phyloP scores from a whole-genome alignment of 2,888 invertebrate genomes.

The Tenodera sinensis region DNA sequence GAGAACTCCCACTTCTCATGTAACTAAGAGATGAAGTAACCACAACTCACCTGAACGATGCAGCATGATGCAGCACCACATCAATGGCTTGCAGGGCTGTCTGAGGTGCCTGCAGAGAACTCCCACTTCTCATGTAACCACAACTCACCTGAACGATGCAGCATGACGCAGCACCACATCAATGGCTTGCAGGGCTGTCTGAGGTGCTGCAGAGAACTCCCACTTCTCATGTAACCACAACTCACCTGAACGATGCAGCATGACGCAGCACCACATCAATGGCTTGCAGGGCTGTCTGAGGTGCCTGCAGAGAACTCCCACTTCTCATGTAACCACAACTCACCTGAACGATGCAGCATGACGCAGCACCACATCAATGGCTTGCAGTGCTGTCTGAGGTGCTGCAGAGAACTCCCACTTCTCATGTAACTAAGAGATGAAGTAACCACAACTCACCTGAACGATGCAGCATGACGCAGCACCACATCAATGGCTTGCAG shows the following conservation, averaged over 20 bases:
- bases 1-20: too few species aligned
- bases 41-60: conserved; percentile 40
- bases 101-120: conserved; percentile 50
- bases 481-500: conserved; percentile 84
- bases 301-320: conserved; percentile 46
- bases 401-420: too few species aligned
- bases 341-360: too few species aligned
- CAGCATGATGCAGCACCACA: conserved; percentile 69
- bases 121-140: conserved; percentile 40
- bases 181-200: conserved; percentile 69
- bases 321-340: conserved; percentile 40
- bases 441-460: neutral
- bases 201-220: conserved; percentile 50
- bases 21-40: too few species aligned
- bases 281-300: conserved; percentile 67
- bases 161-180: conserved; percentile 76
- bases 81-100: conserved; percentile 76
- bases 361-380: too few species aligned
- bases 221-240: conserved; percentile 38
- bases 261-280: conserved; percentile 78
- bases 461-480: conserved; percentile 61
- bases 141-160: conserved; percentile 43
- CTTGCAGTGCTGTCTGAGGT: too few species aligned
- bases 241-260: conserved; percentile 47
- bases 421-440: too few species aligned